phyloP scores from a whole-genome alignment of 1,140 invertebrate species.

The Drosophila trapezifrons region DNA sequence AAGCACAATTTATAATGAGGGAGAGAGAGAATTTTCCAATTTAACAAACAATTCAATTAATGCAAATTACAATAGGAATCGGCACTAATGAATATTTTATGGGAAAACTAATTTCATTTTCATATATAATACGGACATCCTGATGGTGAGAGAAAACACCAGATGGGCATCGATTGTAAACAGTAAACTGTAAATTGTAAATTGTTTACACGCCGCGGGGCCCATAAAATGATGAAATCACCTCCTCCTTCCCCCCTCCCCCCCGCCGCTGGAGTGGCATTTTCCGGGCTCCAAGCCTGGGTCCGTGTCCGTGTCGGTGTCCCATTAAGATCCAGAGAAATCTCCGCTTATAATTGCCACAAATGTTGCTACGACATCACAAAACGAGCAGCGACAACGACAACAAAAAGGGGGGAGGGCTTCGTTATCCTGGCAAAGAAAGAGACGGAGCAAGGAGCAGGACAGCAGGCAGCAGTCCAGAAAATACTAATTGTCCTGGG shows the following conservation, averaged over 20 bases:
- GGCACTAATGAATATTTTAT: conserved; percentile 77
- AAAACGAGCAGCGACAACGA: not conserved
- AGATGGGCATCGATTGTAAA: conserved; percentile 57
- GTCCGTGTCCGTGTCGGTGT: too few relatives aligned
- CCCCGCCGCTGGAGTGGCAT: not conserved
- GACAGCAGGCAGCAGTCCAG: not conserved
- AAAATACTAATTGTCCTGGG: conserved; percentile 38
- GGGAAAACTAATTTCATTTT: conserved; percentile 79
- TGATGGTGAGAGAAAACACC: conserved; percentile 11
- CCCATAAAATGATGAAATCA: conserved; percentile 51
- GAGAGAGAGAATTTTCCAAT: conserved; percentile 68
- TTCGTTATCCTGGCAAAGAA: not conserved
- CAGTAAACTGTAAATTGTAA: conserved; percentile 40
- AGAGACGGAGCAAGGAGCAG: conserved; percentile 3
- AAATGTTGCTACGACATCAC: conserved; percentile 34
- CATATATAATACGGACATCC: conserved; percentile 27
- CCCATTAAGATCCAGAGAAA: conserved; percentile 19
- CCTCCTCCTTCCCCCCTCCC: not conserved
- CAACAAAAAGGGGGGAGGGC: not conserved
- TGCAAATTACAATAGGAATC: conserved; percentile 73
- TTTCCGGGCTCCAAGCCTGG: not conserved
- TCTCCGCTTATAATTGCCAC: conserved; percentile 56
- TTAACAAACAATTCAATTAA: conserved; percentile 81
- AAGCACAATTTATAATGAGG: conserved; percentile 63
- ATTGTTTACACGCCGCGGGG: conserved; percentile 59